These are phyloP conservation scores for Neofelis nebulosa DNA, from an alignment of 2,113 vertebrate genomes.

Conservation along the genomic window DNA sequence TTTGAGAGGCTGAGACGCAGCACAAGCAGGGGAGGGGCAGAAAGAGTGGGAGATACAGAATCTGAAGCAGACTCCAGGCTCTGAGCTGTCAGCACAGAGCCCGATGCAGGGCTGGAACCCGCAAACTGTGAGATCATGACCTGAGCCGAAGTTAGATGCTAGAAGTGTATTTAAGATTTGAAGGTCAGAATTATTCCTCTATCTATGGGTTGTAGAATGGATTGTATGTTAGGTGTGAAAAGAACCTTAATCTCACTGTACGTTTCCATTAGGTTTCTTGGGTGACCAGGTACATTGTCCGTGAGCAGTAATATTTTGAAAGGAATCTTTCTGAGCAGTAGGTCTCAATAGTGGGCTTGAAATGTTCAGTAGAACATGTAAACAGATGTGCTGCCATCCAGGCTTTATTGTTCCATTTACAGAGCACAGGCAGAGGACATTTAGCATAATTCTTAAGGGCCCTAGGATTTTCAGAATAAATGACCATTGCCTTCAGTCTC, in stretches of 20 bases:
- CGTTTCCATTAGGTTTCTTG: not conserved
- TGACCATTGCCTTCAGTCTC: not conserved
- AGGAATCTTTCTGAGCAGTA: not conserved
- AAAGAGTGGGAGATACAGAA: too few species aligned
- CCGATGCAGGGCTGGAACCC: too few species aligned
- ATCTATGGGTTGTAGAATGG: not conserved
- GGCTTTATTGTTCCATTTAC: not conserved
- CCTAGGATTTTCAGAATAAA: not conserved
- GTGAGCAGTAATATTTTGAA: not conserved
- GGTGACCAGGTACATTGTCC: not conserved
- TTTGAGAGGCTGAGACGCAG: too few species aligned
- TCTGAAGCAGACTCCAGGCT: too few species aligned
- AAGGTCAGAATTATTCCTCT: not conserved
- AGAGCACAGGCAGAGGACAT: not conserved
- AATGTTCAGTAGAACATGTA: not conserved
- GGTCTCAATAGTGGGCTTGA: not conserved
- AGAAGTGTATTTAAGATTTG: not conserved
- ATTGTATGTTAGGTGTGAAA: not conserved
- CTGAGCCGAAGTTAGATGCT: too few species aligned
- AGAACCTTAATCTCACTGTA: not conserved
- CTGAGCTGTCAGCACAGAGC: too few species aligned
- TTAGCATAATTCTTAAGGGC: not conserved
- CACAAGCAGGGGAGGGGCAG: too few species aligned
- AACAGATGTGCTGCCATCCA: not conserved
- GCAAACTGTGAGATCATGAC: too few species aligned